Base-by-base conservation (phyloP, 1,140 invertebrate genomes). In the Rhynchophorus ferrugineus region DNA sequence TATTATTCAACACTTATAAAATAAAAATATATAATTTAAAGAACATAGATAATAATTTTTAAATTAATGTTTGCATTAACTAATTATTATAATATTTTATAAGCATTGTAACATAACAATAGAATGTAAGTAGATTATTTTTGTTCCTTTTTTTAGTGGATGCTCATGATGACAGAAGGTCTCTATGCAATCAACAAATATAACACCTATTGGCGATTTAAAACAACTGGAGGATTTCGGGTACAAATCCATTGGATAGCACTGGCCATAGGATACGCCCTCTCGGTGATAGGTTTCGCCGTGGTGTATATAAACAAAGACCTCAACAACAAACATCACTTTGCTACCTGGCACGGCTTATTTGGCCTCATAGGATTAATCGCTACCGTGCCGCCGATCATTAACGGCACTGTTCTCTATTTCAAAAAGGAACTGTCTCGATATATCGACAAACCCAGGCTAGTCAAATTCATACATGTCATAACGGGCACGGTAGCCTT, bases 101-200 rank as follows among this genome's bases (percentile, higher is more conserved):
- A n/a, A n/a, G n/a, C n/a, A n/a, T n/a, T n/a, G n/a, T n/a, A n/a
- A n/a, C n/a, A n/a, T n/a, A n/a, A n/a, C n/a, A n/a, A n/a, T n/a
- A n/a, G n/a, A n/a, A n/a, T n/a, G n/a, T n/a, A n/a, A n/a, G n/a
- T n/a, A n/a, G n/a, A n/a, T n/a, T n/a, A n/a, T 29, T 29, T 29
- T 29, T 29, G 11, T 50, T 33, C 48, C 56, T 48, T 50, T 2
- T 62, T 62, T 47, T 39, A 64, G 63, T 64, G 61, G 61, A 57
- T 58, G 53, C 53, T 64, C 14, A 17, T 64, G 3, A 61, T 65
- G 61, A 61, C 54, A 29, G 63, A 63, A 56, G 63, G 57, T 2
- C 44, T 65, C 14, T 51, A 57, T 39, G 42, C 57, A 18, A 43
- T 65, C n/a, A 58, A 58, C 17, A 58, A 56, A 46, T 57, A 64